Percentiles rank a stretch among this genome's conserved stretches.
Evolutionary conservation across 2,888 invertebrate genomes (phyloP).

Genomic region (Parascotia fuliginaria): DNA sequence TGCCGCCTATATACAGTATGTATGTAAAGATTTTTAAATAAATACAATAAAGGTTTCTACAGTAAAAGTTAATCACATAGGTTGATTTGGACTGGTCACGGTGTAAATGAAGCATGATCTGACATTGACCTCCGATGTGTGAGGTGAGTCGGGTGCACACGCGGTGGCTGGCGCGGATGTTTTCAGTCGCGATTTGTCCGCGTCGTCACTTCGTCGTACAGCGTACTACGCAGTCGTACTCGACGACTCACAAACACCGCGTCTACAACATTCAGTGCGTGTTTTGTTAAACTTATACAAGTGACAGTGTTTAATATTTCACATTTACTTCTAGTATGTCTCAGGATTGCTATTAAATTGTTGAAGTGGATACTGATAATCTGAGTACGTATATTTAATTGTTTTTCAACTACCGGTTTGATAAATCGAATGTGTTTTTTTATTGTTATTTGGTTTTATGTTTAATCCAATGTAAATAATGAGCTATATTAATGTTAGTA

Average conservation of each 20-base stretch:
- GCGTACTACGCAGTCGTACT: slow-evolving; percentile 14
- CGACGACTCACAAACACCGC: slow-evolving; percentile 20
- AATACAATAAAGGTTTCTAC: too few relatives aligned
- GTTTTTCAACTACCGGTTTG: background rate
- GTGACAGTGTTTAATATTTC: slow-evolving; percentile 20
- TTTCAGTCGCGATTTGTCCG: slow-evolving; percentile 46
- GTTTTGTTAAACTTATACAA: slow-evolving; percentile 14
- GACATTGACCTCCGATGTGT: slow-evolving; percentile 20
- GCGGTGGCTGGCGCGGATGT: slow-evolving; percentile 24
- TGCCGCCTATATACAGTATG: too few relatives aligned
- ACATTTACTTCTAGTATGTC: background rate
- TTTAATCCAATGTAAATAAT: too few relatives aligned
- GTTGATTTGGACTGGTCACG: slow-evolving; percentile 1
- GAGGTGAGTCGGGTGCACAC: slow-evolving; percentile 17
- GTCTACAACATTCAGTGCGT: slow-evolving; percentile 17
- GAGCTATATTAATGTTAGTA: too few relatives aligned
- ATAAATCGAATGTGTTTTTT: background rate
- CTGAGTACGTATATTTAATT: slow-evolving; percentile 21
- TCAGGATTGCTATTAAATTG: slow-evolving; percentile 14
- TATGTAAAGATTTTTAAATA: too few relatives aligned
- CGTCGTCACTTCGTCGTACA: slow-evolving; percentile 35
- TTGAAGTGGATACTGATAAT: slow-evolving; percentile 19
- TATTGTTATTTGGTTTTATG: background rate
- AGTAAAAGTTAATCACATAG: background rate
- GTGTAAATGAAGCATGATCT: background rate